Evolutionary conservation across 2,888 invertebrate genomes (phyloP).

Genomic region (Resseliella maxima): DNA sequence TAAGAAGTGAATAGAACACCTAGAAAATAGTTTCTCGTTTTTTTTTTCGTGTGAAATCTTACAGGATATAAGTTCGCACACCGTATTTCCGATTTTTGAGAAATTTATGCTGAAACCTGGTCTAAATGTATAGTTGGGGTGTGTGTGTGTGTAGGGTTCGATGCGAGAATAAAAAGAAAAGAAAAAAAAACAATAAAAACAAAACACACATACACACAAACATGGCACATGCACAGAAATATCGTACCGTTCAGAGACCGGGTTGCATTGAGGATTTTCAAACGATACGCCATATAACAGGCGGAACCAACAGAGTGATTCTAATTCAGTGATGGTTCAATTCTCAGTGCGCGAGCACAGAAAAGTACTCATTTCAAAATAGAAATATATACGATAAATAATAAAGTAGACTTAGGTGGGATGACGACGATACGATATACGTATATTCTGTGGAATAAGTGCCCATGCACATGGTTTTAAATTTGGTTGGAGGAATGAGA

Average conservation of each 20-base stretch:
- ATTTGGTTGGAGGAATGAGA: neutral
- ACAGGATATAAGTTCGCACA: conserved; percentile 9
- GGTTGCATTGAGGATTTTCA: neutral
- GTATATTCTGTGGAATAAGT: neutral
- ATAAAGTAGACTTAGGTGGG: conserved; percentile 36
- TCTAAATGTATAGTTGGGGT: too few relatives aligned
- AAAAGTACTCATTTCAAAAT: neutral
- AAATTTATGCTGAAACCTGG: neutral
- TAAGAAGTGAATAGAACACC: neutral
- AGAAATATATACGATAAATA: conserved; percentile 34
- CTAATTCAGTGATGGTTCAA: conserved; percentile 45
- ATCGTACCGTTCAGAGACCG: neutral
- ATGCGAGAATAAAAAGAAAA: neutral
- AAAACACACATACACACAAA: neutral
- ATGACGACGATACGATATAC: neutral
- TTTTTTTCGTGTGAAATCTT: conserved; percentile 10
- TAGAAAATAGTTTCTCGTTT: neutral
- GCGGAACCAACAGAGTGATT: conserved; percentile 1
- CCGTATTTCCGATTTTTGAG: neutral
- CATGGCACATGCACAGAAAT: neutral
- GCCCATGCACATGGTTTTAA: conserved; percentile 34
- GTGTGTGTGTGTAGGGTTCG: neutral
- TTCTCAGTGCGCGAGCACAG: neutral
- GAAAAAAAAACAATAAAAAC: neutral
- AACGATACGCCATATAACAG: neutral